Evolutionary conservation across 2,888 invertebrate genomes (phyloP).

Genomic region (Entomobrya multifasciata): DNA sequence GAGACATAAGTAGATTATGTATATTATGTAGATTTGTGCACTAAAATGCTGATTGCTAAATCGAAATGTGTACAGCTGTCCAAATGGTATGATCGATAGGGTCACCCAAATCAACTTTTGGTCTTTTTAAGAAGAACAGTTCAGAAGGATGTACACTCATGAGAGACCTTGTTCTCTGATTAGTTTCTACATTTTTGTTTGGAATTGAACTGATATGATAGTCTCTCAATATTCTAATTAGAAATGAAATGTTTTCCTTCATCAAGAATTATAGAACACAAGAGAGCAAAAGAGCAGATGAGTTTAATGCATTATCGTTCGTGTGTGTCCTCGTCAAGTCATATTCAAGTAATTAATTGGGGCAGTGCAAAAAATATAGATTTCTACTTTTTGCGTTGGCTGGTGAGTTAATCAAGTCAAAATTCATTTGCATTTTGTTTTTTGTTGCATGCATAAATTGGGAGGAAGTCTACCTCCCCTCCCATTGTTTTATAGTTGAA

Average conservation of each 20-base stretch:
- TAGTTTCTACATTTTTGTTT: slow-evolving; percentile 27
- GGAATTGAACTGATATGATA: slow-evolving; percentile 16
- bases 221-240: slow-evolving; percentile 36
- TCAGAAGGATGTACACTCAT: not conserved
- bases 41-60: slow-evolving; percentile 19
- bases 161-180: not conserved
- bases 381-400: not conserved
- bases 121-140: too few species aligned
- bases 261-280: not conserved
- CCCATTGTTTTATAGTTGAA: slow-evolving; percentile 1
- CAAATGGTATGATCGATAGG: slow-evolving; percentile 56
- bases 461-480: slow-evolving; percentile 4
- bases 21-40: too few species aligned
- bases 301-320: not conserved
- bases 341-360: slow-evolving; percentile 59
- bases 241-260: slow-evolving; percentile 1
- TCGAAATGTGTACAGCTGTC: slow-evolving; percentile 19
- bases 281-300: not conserved
- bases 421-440: slow-evolving; percentile 38
- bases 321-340: slow-evolving; percentile 54
- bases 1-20: too few species aligned
- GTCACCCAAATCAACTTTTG: slow-evolving; percentile 49
- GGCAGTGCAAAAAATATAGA: slow-evolving; percentile 8
- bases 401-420: slow-evolving; percentile 36
- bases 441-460: too few species aligned